Evolutionary conservation across 2,888 invertebrate genomes (phyloP), one percentile per base, ranked within the genome.

Genomic region (Ormyrus labotus): DNA sequence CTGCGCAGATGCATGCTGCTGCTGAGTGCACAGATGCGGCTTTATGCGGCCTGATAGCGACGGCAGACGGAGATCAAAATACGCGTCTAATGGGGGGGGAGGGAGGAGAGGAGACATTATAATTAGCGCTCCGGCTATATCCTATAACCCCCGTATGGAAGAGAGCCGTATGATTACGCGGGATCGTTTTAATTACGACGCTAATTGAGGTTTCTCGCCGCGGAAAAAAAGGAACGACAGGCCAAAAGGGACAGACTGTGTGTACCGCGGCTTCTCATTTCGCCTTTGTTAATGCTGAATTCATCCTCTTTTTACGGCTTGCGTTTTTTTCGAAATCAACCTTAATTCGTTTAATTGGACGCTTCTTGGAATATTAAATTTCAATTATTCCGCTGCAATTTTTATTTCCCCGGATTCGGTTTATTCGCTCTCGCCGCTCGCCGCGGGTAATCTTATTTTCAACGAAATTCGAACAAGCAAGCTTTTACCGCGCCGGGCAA

Each of bases 151-250:
- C 13, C 13, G 13, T 55, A 10, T 9, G 10, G 10, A 13, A 19
- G 47, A 47, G 5, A 45, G 61, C 58, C 61, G 55, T 19, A 69
- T 73, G 73, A 81, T 78, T 74, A 78, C 53, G 60, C 70, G 64
- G 57, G 69, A 78, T 74, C 81, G 70, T 78, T 81, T 81, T 81
- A 78, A 78, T 81, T 78, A 78, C 74, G 67, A 50, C 81, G 78
- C 60, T 74, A 81, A 78, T 81, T 78, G 78, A 67, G 78, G 70
- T 61, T 78, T 70, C 48, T 55, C 58, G 70, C 72, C 72, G 11
- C 69, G 58, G 48, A 65, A 77, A 69, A 81, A 74, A 5, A n/a
- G 2, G 13, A 11, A 0, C 8, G 6, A 53, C 34, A 34, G 1
- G 19, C 19, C 5, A n/a, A 11, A 47, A 11, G 1, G n/a, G 6